Evolutionary conservation across 2,888 invertebrate genomes (phyloP).

Genomic region (Anthophora plumipes): DNA sequence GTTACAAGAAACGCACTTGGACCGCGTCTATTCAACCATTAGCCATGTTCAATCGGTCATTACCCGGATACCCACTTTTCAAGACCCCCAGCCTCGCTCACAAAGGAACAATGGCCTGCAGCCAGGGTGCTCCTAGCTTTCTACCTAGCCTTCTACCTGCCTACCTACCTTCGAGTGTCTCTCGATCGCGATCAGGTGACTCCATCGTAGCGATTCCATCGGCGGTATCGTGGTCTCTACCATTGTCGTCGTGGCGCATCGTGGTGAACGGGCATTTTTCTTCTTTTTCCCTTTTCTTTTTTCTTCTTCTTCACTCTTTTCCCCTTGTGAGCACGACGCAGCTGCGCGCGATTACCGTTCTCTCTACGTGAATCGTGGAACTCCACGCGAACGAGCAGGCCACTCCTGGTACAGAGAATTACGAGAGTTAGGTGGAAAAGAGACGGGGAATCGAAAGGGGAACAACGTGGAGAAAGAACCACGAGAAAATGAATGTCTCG

Average conservation of each 20-base stretch:
- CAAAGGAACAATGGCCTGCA: slow-evolving; percentile 19
- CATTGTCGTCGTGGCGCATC: slow-evolving; percentile 33
- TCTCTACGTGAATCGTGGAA: slow-evolving; percentile 36
- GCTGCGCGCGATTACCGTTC: slow-evolving; percentile 20
- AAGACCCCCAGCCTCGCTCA: background rate
- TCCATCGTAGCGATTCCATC: slow-evolving; percentile 4
- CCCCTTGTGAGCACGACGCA: background rate
- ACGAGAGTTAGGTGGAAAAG: slow-evolving; percentile 8
- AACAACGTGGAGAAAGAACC: background rate
- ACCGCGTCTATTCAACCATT: slow-evolving; percentile 8
- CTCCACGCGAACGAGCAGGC: slow-evolving; percentile 27
- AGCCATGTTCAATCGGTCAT: slow-evolving; percentile 17
- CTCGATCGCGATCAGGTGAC: slow-evolving; percentile 7
- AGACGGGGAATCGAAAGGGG: slow-evolving; percentile 10
- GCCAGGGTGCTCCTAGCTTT: background rate
- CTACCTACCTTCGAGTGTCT: background rate
- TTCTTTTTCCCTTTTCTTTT: background rate
- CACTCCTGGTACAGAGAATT: slow-evolving; percentile 11
- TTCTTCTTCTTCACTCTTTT: background rate
- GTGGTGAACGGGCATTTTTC: slow-evolving; percentile 22
- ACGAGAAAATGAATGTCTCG: slow-evolving; percentile 8
- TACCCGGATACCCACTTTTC: slow-evolving; percentile 23
- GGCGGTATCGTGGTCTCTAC: background rate
- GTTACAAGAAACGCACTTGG: background rate
- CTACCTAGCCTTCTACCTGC: slow-evolving; percentile 9